These are phyloP conservation scores for Vireo griseus DNA, from an alignment of 2,797 vertebrate species.

Conservation along the genomic window DNA sequence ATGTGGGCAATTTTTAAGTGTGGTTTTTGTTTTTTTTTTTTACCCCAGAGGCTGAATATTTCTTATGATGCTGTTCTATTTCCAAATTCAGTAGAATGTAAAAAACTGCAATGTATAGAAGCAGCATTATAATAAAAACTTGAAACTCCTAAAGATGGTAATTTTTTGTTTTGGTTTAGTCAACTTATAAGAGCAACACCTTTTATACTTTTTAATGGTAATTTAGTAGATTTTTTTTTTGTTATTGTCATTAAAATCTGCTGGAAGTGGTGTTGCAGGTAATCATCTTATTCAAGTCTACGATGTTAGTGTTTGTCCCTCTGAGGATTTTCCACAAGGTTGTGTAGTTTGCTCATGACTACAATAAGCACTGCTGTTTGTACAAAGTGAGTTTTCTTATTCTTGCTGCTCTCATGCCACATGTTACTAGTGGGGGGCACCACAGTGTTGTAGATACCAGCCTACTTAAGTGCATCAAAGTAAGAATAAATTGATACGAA, in stretches of 20 bases:
- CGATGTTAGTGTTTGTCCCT: not conserved
- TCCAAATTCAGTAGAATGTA: not conserved
- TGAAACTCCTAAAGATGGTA: not conserved
- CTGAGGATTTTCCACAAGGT: not conserved
- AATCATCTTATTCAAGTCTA: not conserved
- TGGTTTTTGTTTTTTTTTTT: not conserved
- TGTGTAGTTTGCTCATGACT: not conserved
- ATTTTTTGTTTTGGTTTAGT: not conserved
- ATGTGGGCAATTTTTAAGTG: not conserved
- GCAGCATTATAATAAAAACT: not conserved
- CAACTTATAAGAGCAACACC: not conserved
- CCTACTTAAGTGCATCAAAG: not conserved
- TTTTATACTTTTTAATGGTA: not conserved
- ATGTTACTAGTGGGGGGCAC: not conserved
- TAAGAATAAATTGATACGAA: not conserved
- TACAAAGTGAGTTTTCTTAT: not conserved
- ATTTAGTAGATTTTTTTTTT: not conserved
- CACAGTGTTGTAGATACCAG: not conserved
- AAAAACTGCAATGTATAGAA: not conserved
- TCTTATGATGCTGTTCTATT: rapidly evolving
- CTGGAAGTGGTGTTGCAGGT: not conserved
- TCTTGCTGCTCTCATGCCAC: rapidly evolving
- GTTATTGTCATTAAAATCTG: not conserved
- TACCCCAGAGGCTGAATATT: not conserved
- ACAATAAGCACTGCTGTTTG: not conserved